phyloP scores from a whole-genome alignment of 2,113 vertebrate species.

The Syngnathus scovelli region DNA sequence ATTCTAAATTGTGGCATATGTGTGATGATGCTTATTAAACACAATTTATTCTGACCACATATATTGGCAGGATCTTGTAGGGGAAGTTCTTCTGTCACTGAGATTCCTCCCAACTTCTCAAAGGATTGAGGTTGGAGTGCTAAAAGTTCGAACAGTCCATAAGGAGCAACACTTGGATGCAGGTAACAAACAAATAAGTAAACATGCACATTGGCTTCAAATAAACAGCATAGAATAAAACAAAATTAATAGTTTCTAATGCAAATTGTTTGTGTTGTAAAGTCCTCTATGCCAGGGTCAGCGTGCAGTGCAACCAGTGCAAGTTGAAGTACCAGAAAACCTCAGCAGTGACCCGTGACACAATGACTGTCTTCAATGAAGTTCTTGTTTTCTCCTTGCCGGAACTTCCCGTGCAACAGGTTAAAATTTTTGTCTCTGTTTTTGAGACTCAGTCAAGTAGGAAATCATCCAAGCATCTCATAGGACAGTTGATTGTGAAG shows the following conservation, averaged over 20 bases:
- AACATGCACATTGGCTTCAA: neutral
- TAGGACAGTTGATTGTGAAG: conserved; percentile 64
- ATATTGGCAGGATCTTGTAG: conserved; percentile 66
- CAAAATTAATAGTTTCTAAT: neutral
- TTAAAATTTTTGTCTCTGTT: conserved; percentile 63
- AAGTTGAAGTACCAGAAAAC: conserved; percentile 72
- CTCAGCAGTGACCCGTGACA: conserved; percentile 31
- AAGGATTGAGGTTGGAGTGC: conserved; percentile 71
- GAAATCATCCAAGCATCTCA: conserved; percentile 55
- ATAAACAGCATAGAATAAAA: neutral
- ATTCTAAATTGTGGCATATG: too few species aligned
- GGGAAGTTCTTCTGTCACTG: conserved; percentile 69
- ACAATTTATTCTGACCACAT: too few species aligned
- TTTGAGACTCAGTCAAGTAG: conserved; percentile 47
- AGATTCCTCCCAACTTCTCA: conserved; percentile 74
- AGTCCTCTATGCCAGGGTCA: conserved; percentile 67
- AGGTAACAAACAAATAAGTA: conserved; percentile 31
- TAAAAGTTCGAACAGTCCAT: conserved; percentile 62
- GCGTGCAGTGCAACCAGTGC: conserved; percentile 64
- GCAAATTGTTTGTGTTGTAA: conserved; percentile 14
- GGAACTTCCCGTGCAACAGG: conserved; percentile 55
- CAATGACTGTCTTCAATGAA: conserved; percentile 72
- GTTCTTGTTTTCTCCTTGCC: conserved; percentile 69
- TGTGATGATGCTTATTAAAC: too few species aligned
- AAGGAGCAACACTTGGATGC: conserved; percentile 19